Evolutionary conservation across 2,888 invertebrate species (phyloP).

Genomic region (Molorchus minor): DNA sequence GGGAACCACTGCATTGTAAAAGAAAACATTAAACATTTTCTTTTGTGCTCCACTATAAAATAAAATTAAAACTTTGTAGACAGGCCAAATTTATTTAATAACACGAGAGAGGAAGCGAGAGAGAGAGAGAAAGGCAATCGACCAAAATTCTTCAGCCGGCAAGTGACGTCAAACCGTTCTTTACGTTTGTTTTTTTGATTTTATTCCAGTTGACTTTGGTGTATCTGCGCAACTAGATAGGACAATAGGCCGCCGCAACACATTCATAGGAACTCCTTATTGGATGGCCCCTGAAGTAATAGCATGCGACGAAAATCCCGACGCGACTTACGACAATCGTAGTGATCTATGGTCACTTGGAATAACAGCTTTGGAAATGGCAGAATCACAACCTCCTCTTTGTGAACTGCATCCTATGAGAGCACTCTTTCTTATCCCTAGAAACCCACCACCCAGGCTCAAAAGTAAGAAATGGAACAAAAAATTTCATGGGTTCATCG

Average conservation of each 20-base stretch:
- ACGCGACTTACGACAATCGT: conserved; percentile 99
- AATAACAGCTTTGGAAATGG: conserved; percentile 99
- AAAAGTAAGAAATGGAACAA: conserved; percentile 99
- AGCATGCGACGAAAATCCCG: conserved; percentile 99
- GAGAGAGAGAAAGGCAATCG: too few species aligned
- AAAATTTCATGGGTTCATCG: conserved; percentile 97
- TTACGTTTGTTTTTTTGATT: too few species aligned
- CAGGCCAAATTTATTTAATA: too few species aligned
- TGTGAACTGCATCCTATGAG: conserved; percentile 99
- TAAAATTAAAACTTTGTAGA: too few species aligned
- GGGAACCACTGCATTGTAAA: too few species aligned
- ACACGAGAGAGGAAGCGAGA: too few species aligned
- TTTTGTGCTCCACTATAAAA: too few species aligned
- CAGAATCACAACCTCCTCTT: conserved; percentile 98
- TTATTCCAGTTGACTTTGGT: conserved; percentile 93
- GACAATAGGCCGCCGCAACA: conserved; percentile 98
- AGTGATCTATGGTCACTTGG: conserved; percentile 92
- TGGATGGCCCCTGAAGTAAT: conserved; percentile 99
- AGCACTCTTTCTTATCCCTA: conserved; percentile 97
- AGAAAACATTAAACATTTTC: too few species aligned
- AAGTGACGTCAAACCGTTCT: too few species aligned
- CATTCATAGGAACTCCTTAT: conserved; percentile 97
- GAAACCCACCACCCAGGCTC: conserved; percentile 96
- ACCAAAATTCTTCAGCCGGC: too few species aligned
- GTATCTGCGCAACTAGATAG: conserved; percentile 99